Evolutionary conservation across 2,888 invertebrate species (phyloP).

Genomic region (Ligdia adustata): DNA sequence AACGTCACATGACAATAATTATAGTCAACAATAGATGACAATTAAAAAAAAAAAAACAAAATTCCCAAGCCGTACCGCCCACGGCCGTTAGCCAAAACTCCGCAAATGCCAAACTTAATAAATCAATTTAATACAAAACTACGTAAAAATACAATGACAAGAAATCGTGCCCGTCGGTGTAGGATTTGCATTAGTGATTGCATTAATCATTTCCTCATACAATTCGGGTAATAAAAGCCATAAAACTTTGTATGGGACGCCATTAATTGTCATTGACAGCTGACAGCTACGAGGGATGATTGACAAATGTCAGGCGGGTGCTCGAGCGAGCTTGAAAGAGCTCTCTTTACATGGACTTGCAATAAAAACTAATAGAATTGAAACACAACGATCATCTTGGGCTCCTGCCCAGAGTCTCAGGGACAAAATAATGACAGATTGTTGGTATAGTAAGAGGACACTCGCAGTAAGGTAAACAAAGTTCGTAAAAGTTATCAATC

Average conservation of each 20-base stretch:
- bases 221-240: slow-evolving; percentile 76
- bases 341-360: slow-evolving; percentile 32
- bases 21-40: slow-evolving; percentile 31
- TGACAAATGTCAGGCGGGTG: slow-evolving; percentile 77
- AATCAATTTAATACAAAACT: slow-evolving; percentile 77
- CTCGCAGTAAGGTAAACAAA: no score
- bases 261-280: slow-evolving; percentile 83
- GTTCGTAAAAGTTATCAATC: no score
- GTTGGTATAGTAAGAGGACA: no score
- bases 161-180: slow-evolving; percentile 52
- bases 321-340: slow-evolving; percentile 49
- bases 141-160: slow-evolving; percentile 59
- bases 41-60: slow-evolving; percentile 36
- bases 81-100: slow-evolving; percentile 53
- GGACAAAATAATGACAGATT: no score
- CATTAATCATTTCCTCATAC: slow-evolving; percentile 80
- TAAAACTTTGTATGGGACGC: slow-evolving; percentile 77
- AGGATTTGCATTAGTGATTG: slow-evolving; percentile 82
- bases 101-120: slow-evolving; percentile 63
- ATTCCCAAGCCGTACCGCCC: slow-evolving; percentile 51
- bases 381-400: no score
- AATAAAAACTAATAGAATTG: background rate
- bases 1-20: slow-evolving; percentile 34
- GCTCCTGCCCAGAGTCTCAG: no score
- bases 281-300: slow-evolving; percentile 76